phyloP scores from a whole-genome alignment of 2,888 invertebrate species.

The Scaptomyza flava region DNA sequence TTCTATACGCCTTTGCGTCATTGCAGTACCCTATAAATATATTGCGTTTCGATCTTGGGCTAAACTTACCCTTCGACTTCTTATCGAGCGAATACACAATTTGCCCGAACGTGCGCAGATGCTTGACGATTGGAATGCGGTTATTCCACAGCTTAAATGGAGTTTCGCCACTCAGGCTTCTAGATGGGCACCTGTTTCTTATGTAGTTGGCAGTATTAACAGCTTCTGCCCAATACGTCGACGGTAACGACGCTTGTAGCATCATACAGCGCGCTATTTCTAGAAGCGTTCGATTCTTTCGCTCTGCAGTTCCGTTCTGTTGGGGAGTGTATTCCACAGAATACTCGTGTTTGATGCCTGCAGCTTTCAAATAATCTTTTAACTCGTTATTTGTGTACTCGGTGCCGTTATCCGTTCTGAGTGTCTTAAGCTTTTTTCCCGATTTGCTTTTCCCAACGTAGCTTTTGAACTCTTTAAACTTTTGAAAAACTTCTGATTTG shows the following conservation, averaged over 20 bases:
- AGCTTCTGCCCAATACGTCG: slow-evolving; percentile 11
- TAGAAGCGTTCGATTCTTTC: slow-evolving; percentile 36
- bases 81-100: slow-evolving; percentile 4
- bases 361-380: not conserved
- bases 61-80: not conserved
- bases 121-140: not conserved
- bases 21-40: not conserved
- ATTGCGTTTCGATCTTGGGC: not conserved
- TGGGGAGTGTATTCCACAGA: no score
- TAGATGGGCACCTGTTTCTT: slow-evolving; percentile 8
- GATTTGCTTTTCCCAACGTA: slow-evolving; percentile 31
- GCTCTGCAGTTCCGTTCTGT: slow-evolving; percentile 32
- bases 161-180: slow-evolving; percentile 1
- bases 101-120: slow-evolving; percentile 3
- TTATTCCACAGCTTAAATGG: not conserved
- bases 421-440: slow-evolving; percentile 43
- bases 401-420: slow-evolving; percentile 58
- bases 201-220: slow-evolving; percentile 3
- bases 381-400: not conserved
- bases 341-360: no score
- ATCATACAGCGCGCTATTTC: slow-evolving; percentile 10
- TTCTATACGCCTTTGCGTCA: not conserved
- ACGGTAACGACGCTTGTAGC: slow-evolving; percentile 2
- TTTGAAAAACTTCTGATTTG: slow-evolving; percentile 36
- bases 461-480: slow-evolving; percentile 24